Conservation (phyloP, 2,797 vertebrate genomes). For the Enteromius mattozi region DNA sequence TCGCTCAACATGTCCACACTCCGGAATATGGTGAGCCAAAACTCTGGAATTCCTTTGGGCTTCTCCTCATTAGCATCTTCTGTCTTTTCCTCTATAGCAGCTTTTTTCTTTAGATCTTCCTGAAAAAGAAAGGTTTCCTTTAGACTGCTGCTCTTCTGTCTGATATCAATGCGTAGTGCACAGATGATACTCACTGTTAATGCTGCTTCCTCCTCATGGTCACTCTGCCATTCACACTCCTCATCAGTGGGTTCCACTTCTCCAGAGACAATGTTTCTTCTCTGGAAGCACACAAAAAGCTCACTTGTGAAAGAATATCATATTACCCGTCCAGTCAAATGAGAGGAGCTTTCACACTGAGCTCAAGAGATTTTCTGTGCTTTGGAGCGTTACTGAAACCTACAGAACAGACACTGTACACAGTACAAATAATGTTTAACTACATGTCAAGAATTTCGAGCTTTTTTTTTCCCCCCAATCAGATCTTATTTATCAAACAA, state of each 20-base stretch:
- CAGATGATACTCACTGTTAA: conserved; percentile 84
- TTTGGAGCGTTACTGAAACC: not conserved
- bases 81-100: conserved; percentile 85
- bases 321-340: not conserved
- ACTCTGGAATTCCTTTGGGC: conserved; percentile 94
- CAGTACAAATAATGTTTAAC: not conserved
- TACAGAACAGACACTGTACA: not conserved
- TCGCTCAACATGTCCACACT: conserved; percentile 97
- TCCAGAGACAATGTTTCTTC: conserved; percentile 89
- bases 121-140: conserved; percentile 58
- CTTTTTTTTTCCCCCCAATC: not conserved
- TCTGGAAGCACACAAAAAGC: conserved; percentile 72
- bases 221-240: conserved; percentile 94
- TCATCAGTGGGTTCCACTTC: conserved; percentile 91
- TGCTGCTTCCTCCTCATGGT: conserved; percentile 91
- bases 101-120: conserved; percentile 92
- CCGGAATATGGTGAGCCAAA: conserved; percentile 98
- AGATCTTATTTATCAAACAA: not conserved
- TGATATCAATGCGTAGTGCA: conserved; percentile 16
- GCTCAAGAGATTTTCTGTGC: not conserved
- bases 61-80: conserved; percentile 77
- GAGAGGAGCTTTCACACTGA: not conserved
- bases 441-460: not conserved
- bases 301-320: not conserved
- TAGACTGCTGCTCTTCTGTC: not conserved